Base-by-base conservation (phyloP, 1,140 invertebrate species). In the Macrocentrus cingulum region DNA sequence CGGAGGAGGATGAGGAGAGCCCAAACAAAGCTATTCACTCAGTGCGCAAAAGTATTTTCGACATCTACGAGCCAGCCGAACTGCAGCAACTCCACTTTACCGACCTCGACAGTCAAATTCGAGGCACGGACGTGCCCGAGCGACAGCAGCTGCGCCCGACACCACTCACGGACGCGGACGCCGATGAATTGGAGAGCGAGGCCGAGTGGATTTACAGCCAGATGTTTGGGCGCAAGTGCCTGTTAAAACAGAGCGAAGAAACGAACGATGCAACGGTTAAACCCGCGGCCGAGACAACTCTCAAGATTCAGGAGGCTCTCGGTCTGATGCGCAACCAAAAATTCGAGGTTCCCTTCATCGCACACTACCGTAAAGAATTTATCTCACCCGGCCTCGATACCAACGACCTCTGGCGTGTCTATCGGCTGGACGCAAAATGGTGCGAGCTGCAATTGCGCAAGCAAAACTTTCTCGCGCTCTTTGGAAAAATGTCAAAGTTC, bases 351-450 rank as follows among this genome's bases (percentile, higher is more conserved):
- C 95, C 97, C 1, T 99, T 99, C 70, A 99, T 99, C 66, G 93
- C 95, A 0, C 98, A 98, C 75, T 99, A 99, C 70, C 84, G 97
- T 18, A 99, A 99, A 79, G 98, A 99, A 75, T 97, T 98, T 71
- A 92, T 98, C 0, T 88, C 94, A 66, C 94, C 95, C 0, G 95
- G 97, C 66, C 75, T 99, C 6, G 93, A 89, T 56, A 95, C 98
- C 16, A 94, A 95, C 68, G 97, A 99, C 74, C 77, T 99, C 1
- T 99, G 97, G 97, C 94, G 91, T 72, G 90, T 99, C 1, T 99
- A 97, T 74, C 91, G 94, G 66, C 96, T 85, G 73, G 97, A 98
- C 81, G 95, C 92, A 34, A 96, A 95, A 83, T 99, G 95, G 95
- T 98, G 94, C 72, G 93, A 97, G 72, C 75, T 99, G 23, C 85